Percentiles rank a stretch among this genome's conserved stretches.
Evolutionary conservation across 2,797 vertebrate species (phyloP).

Genomic region (Notolabrus celidotus): DNA sequence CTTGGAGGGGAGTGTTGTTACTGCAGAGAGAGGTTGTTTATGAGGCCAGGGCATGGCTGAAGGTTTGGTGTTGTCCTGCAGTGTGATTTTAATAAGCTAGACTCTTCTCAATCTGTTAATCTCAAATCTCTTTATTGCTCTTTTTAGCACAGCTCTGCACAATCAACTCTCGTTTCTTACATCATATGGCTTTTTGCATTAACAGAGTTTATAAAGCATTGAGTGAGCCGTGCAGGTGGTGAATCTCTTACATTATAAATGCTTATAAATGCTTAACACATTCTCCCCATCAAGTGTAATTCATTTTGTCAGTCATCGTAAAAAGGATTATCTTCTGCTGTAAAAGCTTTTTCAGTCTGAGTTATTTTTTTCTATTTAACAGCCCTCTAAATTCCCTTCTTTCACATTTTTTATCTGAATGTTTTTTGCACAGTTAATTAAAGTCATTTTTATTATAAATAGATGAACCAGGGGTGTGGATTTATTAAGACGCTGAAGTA

Average conservation of each 20-base stretch:
- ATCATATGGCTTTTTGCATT: constrained; percentile 21
- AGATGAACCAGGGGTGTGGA: not conserved
- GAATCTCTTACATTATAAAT: constrained; percentile 18
- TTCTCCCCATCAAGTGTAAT: constrained; percentile 14
- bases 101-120: constrained; percentile 2
- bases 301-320: constrained; percentile 4
- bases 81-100: constrained; percentile 48
- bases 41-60: not conserved
- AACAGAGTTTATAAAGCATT: constrained; percentile 28
- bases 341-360: not conserved
- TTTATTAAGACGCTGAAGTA: not conserved
- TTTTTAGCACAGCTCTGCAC: not conserved
- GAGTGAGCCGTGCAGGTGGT: constrained; percentile 6
- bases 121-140: constrained; percentile 13
- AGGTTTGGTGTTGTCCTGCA: constrained; percentile 17
- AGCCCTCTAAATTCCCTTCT: not conserved
- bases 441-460: not conserved
- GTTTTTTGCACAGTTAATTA: not conserved
- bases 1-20: constrained; percentile 31
- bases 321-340: not conserved
- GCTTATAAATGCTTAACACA: constrained; percentile 36
- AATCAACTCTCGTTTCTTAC: constrained; percentile 13
- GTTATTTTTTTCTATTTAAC: not conserved
- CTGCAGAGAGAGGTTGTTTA: constrained; percentile 35
- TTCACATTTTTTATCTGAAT: not conserved